These are phyloP conservation scores for Pseudochromis fuscus DNA, from an alignment of 2,797 vertebrate species.

Conservation along the genomic window DNA sequence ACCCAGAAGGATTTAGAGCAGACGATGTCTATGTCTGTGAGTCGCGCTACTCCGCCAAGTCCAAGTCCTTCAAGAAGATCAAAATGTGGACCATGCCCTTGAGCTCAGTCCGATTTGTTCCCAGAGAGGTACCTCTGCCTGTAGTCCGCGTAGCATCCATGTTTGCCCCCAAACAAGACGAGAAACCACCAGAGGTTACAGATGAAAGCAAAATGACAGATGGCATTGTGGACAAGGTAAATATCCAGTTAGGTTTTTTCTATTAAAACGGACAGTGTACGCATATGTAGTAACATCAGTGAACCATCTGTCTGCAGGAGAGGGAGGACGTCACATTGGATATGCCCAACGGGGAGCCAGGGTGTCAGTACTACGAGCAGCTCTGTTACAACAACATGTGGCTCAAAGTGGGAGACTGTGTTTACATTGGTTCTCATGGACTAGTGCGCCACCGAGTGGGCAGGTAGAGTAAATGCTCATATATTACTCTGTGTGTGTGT, in stretches of 20 bases:
- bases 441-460: constrained; percentile 95
- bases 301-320: constrained; percentile 84
- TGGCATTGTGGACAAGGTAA: constrained; percentile 91
- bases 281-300: not conserved
- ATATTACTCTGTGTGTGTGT: too few species aligned
- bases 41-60: constrained; percentile 97
- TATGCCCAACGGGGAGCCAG: constrained; percentile 94
- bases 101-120: constrained; percentile 93
- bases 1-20: constrained; percentile 93
- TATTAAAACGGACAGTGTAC: not conserved
- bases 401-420: constrained; percentile 96
- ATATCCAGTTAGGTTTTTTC: not conserved
- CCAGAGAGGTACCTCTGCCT: constrained; percentile 92
- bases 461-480: constrained; percentile 84
- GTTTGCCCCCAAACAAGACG: constrained; percentile 93
- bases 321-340: constrained; percentile 95
- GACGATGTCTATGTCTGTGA: constrained; percentile 98
- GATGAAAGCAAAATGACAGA: constrained; percentile 90
- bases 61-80: constrained; percentile 99
- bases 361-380: constrained; percentile 97
- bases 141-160: constrained; percentile 98
- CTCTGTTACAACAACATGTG: constrained; percentile 95
- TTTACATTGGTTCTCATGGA: constrained; percentile 96
- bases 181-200: constrained; percentile 87
- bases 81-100: constrained; percentile 98